Evolutionary conservation across 2,797 vertebrate genomes (phyloP).

Genomic region (Remorina albescens): DNA sequence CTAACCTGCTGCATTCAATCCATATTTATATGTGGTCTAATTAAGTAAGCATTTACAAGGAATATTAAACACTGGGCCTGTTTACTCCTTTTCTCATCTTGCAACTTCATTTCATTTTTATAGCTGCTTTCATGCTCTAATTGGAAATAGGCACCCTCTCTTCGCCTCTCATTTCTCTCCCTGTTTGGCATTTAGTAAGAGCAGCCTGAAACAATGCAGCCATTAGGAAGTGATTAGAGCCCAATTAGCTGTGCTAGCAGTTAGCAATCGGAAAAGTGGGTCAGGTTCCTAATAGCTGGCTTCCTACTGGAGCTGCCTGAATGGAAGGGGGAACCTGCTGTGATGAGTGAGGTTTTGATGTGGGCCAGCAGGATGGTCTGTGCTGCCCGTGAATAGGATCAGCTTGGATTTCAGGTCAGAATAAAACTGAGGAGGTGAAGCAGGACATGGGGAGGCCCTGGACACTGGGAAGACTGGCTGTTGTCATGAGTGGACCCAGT

Average conservation of each 20-base stretch:
- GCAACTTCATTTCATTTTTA: constrained; percentile 56
- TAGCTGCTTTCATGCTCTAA: constrained; percentile 65
- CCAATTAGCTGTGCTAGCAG: constrained; percentile 83
- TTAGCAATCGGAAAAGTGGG: constrained; percentile 81
- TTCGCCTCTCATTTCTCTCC: constrained; percentile 37
- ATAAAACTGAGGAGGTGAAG: constrained; percentile 40
- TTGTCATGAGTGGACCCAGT: constrained; percentile 55
- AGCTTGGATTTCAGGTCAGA: constrained; percentile 43
- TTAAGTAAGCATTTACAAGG: constrained; percentile 38
- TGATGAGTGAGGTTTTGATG: constrained; percentile 62
- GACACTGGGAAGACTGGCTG: constrained; percentile 39
- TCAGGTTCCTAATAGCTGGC: constrained; percentile 80
- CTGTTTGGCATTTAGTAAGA: constrained; percentile 74
- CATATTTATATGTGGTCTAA: constrained; percentile 30
- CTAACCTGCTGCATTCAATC: constrained; percentile 5
- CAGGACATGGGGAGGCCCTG: constrained; percentile 38
- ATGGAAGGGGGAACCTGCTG: constrained; percentile 62
- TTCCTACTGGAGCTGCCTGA: constrained; percentile 72
- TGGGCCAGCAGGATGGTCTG: constrained; percentile 48
- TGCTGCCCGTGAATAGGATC: constrained; percentile 56
- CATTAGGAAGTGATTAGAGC: constrained; percentile 85
- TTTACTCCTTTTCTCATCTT: constrained; percentile 43
- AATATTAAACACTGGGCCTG: constrained; percentile 45
- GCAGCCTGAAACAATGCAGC: constrained; percentile 78
- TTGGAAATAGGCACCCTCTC: constrained; percentile 53